Evolutionary conservation across 2,888 invertebrate species (phyloP), one percentile per base, ranked within the genome.

Genomic region (Polymixis flavicincta): DNA sequence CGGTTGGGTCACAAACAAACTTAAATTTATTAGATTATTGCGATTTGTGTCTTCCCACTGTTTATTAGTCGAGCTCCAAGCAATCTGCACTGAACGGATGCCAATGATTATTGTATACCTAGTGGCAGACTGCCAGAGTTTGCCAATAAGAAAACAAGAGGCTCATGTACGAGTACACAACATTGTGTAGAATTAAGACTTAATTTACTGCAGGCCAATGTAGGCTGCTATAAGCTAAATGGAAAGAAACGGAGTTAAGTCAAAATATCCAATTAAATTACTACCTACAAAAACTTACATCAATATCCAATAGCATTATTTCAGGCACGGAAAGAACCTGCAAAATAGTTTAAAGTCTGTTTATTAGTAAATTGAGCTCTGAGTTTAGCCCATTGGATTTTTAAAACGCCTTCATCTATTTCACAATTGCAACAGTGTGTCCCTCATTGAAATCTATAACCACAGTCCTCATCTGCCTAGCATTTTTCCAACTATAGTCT

Each of bases 111-210:
- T 71, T 54, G 71, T 63, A n/a, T n/a, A 25, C 22, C 19, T 13
- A 52, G 50, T 76, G 77, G 79, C 77, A 63, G 25, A 59, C 14
- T 77, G 79, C 79, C 77, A 77, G 52, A n/a, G 22, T 52, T 14
- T 45, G 28, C 13, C 42, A 71, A 71, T 64, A 64, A 59, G 52
- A 52, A 48, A 37, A 48, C 32, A 52, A 71, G 32, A 45, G n/a
- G 32, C 13, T 25, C 6, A 42, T 37, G 32, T 32, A 32, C 4
- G 25, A 37, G n/a, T 28, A 68, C 45, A 48, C 48, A 67, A 45
- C 17, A 25, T 60, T 76, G 32, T 52, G 32, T 9, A 42, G 0
- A 67, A 52, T 52, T 9, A 67, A 32, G 14, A 11, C 37, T 48
- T 54, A 14, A 66, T 52, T 67, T 14, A 60, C 2, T 37, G 1